Base-by-base conservation (phyloP, 2,888 invertebrate species). In the Cyclophora albipunctata region DNA sequence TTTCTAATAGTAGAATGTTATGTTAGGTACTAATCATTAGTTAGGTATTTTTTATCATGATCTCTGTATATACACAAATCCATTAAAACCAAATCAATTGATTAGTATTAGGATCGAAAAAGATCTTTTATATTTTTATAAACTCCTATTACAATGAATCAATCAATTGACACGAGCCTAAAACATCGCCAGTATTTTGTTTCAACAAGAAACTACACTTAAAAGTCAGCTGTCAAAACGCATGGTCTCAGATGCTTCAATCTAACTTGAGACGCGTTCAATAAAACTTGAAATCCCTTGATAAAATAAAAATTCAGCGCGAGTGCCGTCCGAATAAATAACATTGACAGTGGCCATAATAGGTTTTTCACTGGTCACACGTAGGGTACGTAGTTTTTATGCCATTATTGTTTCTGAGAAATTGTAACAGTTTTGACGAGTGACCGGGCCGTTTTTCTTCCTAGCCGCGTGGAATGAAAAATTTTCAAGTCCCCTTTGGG, bases 391-490 rank as follows among this genome's bases (percentile, higher is more conserved):
- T 71, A 75, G 75, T 78, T 75, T 82, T 79, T 80, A 81, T 82
- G 74, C 84, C 74, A 86, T 88, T 86, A 87, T 86, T 87, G 86
- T 88, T 87, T 82, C 83, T 85, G 86, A 88, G 87, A 86, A 86
- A 88, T 88, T 86, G 87, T 87, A 70, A 87, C 85, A 87, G 81
- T 87, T 88, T 87, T 88, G 87, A 88, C 81, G 86, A 84, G 84
- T 84, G 87, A 87, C 84, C 87, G 71, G 78, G 59, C 83, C 84
- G 82, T 88, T 83, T 86, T 83, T 88, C 87, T 86, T 85, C 67
- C 73, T 74, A 74, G 78, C 78, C 74, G 82, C 70, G 63, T 62
- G 81, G 84, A 86, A 88, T 89, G 88, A 89, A 89, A 89, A 89
- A 81, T 88, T 87, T 88, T 88, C 86, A 87, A 86, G 84, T 86